Percentiles rank a stretch among this genome's conserved stretches.
phyloP scores from a whole-genome alignment of 2,888 invertebrate species.

The Morinoia aosen region DNA sequence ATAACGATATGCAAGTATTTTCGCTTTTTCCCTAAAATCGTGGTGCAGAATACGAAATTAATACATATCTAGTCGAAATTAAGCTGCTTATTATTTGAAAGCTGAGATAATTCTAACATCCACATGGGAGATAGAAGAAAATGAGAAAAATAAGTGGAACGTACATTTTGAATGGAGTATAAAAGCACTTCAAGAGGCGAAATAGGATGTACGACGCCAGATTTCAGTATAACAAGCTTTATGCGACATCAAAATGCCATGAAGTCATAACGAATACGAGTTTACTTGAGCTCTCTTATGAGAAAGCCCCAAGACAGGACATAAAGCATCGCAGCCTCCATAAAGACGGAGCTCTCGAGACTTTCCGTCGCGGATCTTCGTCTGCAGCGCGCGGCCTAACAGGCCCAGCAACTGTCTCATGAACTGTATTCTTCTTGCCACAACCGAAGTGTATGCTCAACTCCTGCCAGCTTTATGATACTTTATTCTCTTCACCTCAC shows the following conservation, averaged over 20 bases:
- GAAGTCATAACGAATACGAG: constrained; percentile 38
- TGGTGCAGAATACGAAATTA: background rate
- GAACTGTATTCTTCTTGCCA: background rate
- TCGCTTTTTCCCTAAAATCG: background rate
- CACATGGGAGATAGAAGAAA: background rate
- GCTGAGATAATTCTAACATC: background rate
- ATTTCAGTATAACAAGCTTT: constrained; percentile 27
- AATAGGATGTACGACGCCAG: constrained; percentile 2
- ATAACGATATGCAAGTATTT: background rate
- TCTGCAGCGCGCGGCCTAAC: background rate
- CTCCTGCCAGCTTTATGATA: background rate
- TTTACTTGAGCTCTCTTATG: constrained; percentile 41
- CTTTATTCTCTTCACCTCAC: no score
- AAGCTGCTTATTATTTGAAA: background rate
- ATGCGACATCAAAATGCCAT: constrained; percentile 45
- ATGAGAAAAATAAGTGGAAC: background rate
- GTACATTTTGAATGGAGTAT: background rate
- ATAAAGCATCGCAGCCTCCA: constrained; percentile 33
- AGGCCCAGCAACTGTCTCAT: background rate
- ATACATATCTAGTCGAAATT: background rate
- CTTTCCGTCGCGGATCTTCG: background rate
- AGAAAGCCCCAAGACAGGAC: constrained; percentile 26
- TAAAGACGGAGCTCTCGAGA: constrained; percentile 14
- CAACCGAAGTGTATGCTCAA: background rate
- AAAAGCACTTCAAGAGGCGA: background rate